Conservation (phyloP, 1,140 invertebrate genomes). For the Drosophila repleta region DNA sequence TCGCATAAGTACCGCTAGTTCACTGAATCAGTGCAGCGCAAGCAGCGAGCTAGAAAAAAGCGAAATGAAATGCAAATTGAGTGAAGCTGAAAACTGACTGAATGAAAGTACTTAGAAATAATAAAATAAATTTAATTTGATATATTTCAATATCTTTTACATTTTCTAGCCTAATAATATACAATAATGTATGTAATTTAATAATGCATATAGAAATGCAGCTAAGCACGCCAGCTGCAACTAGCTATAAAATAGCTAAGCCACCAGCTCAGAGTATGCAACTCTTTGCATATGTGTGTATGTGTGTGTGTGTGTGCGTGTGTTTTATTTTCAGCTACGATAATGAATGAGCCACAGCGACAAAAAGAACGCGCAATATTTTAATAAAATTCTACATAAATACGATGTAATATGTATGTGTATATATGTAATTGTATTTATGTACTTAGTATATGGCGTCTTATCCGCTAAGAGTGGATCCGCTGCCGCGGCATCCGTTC, state of each 20-base stretch:
- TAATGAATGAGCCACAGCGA: conserved; percentile 44
- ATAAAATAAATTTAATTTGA: too few species aligned
- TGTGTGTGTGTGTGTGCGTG: conserved; percentile 8
- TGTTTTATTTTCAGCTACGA: conserved; percentile 54
- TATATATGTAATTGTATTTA: background rate
- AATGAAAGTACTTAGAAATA: too few species aligned
- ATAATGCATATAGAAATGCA: background rate
- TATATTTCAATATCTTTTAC: too few species aligned
- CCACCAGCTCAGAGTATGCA: conserved; percentile 4
- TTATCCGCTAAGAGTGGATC: conserved; percentile 67
- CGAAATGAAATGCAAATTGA: background rate
- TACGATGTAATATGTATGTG: conserved; percentile 10
- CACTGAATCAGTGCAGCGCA: background rate
- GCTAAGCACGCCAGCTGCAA: background rate
- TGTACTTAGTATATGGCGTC: conserved; percentile 40
- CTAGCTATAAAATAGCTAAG: conserved; percentile 22
- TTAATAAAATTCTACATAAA: conserved; percentile 39
- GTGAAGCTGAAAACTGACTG: background rate
- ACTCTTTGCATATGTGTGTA: background rate
- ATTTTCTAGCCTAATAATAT: too few species aligned
- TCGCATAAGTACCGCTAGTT: conserved; percentile 14
- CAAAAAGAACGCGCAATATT: conserved; percentile 36
- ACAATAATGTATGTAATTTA: too few species aligned
- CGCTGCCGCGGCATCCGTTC: conserved; percentile 42
- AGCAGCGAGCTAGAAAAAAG: background rate